Conservation (phyloP, 2,888 invertebrate genomes). For the Zygaena filipendulae region DNA sequence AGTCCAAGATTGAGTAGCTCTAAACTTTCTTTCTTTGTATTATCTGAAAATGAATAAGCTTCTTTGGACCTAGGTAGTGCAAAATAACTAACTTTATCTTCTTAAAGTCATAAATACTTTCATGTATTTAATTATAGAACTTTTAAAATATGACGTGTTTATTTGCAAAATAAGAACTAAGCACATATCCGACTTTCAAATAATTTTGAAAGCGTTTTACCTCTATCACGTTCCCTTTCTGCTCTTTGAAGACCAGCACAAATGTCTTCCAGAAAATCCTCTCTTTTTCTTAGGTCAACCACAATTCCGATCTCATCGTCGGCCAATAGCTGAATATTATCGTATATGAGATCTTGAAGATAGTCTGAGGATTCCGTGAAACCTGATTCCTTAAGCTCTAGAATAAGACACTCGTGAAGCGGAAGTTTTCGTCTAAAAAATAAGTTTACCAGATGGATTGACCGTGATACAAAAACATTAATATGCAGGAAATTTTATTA, state of each 20-base stretch:
- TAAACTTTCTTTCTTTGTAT: conserved; percentile 45
- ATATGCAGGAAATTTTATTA: too few relatives aligned
- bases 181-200: too few relatives aligned
- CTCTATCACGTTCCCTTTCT: conserved; percentile 41
- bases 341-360: conserved; percentile 62
- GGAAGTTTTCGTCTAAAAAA: conserved; percentile 56
- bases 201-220: conserved; percentile 25
- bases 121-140: too few relatives aligned
- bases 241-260: conserved; percentile 33
- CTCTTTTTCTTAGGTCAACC: conserved; percentile 40
- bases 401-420: conserved; percentile 60
- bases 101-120: too few relatives aligned
- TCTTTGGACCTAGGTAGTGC: too few relatives aligned
- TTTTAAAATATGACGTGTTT: too few relatives aligned
- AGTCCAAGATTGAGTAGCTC: conserved; percentile 46
- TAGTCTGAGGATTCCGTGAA: conserved; percentile 55
- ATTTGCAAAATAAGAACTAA: too few relatives aligned
- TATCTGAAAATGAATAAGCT: conserved; percentile 27
- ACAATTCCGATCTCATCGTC: conserved; percentile 63
- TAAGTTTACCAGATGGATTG: too few relatives aligned
- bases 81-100: too few relatives aligned
- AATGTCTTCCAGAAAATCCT: conserved; percentile 43
- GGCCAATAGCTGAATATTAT: conserved; percentile 56
- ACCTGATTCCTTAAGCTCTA: conserved; percentile 64
- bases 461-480: too few relatives aligned